Conservation (phyloP, 37 sponge, comb jelly and placozoan genomes). For the Spongia lamella region DNA sequence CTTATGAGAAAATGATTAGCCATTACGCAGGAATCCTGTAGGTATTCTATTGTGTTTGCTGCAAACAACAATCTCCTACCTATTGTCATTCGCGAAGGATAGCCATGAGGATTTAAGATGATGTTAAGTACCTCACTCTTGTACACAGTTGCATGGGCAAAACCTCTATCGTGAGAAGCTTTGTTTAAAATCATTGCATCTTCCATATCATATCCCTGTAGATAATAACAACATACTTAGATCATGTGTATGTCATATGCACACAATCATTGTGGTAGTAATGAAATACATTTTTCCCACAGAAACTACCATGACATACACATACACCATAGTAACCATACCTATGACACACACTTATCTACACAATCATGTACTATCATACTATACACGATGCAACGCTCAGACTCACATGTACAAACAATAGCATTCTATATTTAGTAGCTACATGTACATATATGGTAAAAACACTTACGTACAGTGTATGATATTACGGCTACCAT, state of each 20-base stretch:
- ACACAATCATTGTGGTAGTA: neutral
- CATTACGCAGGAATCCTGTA: no score
- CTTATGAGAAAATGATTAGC: no score
- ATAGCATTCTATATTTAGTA: neutral
- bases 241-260: neutral
- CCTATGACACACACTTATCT: slow-evolving; percentile 16
- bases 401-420: neutral
- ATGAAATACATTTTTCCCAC: neutral
- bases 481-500: slow-evolving; percentile 96
- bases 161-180: slow-evolving; percentile 90
- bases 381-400: neutral
- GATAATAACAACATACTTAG: neutral
- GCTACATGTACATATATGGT: no score
- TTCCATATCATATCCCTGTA: slow-evolving; percentile 97
- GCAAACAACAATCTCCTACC: slow-evolving; percentile 59
- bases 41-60: no score
- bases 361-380: neutral
- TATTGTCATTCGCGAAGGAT: slow-evolving; percentile 98
- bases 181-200: slow-evolving; percentile 99
- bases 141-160: slow-evolving; percentile 89
- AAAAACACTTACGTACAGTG: slow-evolving; percentile 53
- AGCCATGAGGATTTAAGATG: slow-evolving; percentile 98
- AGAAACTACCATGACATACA: neutral
- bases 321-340: slow-evolving; percentile 11
- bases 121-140: slow-evolving; percentile 96